Evolutionary conservation across 2,113 vertebrate genomes (phyloP).

Genomic region (Tragelaphus scriptus): DNA sequence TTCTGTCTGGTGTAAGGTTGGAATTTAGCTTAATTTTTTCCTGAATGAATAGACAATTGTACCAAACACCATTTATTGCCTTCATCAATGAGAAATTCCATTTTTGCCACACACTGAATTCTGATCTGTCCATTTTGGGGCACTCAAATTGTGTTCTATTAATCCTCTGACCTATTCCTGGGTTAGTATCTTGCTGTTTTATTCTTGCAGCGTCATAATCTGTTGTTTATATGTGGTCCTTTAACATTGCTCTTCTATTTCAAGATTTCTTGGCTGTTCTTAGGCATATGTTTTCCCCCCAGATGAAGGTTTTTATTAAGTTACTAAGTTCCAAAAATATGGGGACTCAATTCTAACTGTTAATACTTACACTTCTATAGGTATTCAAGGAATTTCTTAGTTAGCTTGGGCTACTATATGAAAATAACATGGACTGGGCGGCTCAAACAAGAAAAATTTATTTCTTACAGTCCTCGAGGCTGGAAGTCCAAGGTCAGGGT

Average conservation of each 20-base stretch:
- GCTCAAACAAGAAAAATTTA: not conserved
- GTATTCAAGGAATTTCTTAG: not conserved
- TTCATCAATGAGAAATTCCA: conserved; percentile 4
- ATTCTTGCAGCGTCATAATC: not conserved
- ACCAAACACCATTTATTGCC: not conserved
- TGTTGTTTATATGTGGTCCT: not conserved
- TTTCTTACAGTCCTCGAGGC: not conserved
- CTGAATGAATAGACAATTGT: not conserved
- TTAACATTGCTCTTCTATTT: not conserved
- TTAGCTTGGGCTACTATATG: not conserved
- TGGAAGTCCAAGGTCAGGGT: not conserved
- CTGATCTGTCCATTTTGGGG: not conserved
- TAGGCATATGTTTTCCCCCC: not conserved
- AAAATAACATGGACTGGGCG: not conserved
- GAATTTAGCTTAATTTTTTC: conserved; percentile 46
- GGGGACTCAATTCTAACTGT: not conserved
- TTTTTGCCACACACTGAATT: not conserved
- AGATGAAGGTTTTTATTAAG: not conserved
- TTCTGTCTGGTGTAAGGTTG: conserved; percentile 20
- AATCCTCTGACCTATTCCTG: not conserved
- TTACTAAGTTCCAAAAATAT: not conserved
- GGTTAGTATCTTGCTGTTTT: not conserved
- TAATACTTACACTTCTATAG: not conserved
- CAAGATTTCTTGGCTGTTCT: not conserved
- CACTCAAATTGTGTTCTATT: not conserved